A percentile compares a stretch with the other conserved stretches of the same genome.
phyloP scores from a whole-genome alignment of 2,113 vertebrate species.

The Amphiprion ocellaris region DNA sequence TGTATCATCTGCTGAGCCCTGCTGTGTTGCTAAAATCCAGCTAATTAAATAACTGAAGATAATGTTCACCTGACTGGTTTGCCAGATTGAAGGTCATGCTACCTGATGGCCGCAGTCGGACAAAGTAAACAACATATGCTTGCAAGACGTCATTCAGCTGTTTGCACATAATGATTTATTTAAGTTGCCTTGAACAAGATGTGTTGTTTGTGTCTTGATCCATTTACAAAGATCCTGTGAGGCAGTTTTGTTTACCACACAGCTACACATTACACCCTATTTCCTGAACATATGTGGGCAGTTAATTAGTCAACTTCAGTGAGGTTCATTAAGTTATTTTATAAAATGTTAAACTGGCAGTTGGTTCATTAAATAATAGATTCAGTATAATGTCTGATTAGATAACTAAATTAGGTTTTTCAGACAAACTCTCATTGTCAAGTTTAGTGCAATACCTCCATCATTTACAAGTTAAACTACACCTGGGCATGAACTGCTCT shows the following conservation, averaged over 20 bases:
- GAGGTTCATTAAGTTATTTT: no score
- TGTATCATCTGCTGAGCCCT: not conserved
- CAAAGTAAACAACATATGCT: slow-evolving; percentile 80
- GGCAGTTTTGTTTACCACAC: not conserved
- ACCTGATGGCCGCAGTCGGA: slow-evolving; percentile 30
- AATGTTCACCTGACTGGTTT: slow-evolving; percentile 31
- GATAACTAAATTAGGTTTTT: no score
- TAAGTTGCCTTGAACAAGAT: slow-evolving; percentile 1
- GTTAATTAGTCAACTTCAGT: no score
- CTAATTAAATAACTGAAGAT: slow-evolving; percentile 54
- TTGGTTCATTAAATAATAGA: no score
- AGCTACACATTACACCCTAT: no score
- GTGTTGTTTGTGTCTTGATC: slow-evolving; percentile 15
- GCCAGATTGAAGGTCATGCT: slow-evolving; percentile 38
- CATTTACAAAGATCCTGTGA: not conserved
- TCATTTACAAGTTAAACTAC: not conserved
- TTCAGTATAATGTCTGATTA: no score
- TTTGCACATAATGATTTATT: slow-evolving; percentile 19
- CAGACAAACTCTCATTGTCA: not conserved
- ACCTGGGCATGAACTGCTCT: not conserved
- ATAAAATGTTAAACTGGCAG: no score
- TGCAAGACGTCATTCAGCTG: slow-evolving; percentile 49
- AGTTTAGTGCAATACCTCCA: not conserved
- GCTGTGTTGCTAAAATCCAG: slow-evolving; percentile 27
- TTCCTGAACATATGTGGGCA: no score